These are phyloP conservation scores for Mus pahari DNA, from an alignment of 2,113 vertebrate genomes.

Conservation along the genomic window DNA sequence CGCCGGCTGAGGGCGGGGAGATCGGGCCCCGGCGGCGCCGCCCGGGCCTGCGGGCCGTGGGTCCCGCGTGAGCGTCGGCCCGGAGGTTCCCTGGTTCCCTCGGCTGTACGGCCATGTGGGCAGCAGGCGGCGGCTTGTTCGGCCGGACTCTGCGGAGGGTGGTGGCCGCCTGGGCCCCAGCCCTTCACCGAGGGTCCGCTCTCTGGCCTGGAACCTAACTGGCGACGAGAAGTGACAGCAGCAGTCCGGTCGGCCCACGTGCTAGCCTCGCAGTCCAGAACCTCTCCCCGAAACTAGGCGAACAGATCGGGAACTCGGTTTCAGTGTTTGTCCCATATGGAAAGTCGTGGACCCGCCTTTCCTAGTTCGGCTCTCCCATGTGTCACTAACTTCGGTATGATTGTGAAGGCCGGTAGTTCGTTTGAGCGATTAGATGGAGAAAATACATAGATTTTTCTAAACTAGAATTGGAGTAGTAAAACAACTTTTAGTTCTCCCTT, in stretches of 20 bases:
- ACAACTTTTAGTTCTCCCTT: slow-evolving; percentile 17
- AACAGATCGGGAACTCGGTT: neutral
- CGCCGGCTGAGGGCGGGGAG: neutral
- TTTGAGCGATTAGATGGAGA: neutral
- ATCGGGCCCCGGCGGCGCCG: neutral
- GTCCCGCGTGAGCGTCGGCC: neutral
- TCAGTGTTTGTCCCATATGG: slow-evolving; percentile 14
- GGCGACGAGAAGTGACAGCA: slow-evolving; percentile 62
- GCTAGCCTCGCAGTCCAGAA: neutral
- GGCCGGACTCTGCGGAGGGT: neutral
- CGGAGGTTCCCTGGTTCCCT: neutral
- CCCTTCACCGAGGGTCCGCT: neutral
- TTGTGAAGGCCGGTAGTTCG: neutral
- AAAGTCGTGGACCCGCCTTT: neutral
- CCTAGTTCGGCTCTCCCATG: neutral
- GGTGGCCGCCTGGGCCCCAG: neutral
- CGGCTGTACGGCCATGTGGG: neutral
- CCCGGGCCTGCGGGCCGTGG: slow-evolving; percentile 47
- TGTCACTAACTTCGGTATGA: neutral
- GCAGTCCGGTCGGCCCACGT: slow-evolving; percentile 44
- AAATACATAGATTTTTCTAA: neutral
- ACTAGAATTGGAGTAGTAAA: neutral
- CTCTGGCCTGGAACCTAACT: neutral
- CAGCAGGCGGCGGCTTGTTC: neutral
- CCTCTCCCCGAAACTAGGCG: neutral